Conservation (phyloP, 2,888 invertebrate species). For the Drosophila melanosoma region DNA sequence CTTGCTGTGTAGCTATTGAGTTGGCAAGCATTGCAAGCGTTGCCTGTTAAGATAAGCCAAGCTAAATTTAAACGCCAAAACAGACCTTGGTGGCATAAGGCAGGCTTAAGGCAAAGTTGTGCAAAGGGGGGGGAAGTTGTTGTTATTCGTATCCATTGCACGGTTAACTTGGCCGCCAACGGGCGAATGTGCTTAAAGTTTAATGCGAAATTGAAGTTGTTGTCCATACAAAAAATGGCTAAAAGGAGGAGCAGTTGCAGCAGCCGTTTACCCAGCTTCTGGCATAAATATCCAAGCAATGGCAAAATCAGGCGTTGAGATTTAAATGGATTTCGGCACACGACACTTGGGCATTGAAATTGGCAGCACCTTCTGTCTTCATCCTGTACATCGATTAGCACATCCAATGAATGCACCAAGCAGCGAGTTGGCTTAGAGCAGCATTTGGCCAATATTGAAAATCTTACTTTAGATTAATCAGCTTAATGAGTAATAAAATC, state of each 20-base stretch:
- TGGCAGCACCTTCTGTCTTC: neutral
- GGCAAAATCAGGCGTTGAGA: slow-evolving; percentile 56
- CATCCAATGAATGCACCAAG: slow-evolving; percentile 20
- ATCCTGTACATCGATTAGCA: slow-evolving; percentile 9
- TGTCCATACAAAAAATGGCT: slow-evolving; percentile 57
- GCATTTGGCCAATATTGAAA: slow-evolving; percentile 6
- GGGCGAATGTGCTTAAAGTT: slow-evolving; percentile 71
- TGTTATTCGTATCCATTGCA: slow-evolving; percentile 18
- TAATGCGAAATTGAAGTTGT: slow-evolving; percentile 69
- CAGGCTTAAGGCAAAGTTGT: neutral
- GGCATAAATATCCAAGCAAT: slow-evolving; percentile 28
- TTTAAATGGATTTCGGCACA: slow-evolving; percentile 45
- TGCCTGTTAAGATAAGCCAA: slow-evolving; percentile 57
- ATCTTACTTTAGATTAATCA: slow-evolving; percentile 10
- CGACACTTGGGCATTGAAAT: slow-evolving; percentile 29
- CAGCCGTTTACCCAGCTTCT: slow-evolving; percentile 20
- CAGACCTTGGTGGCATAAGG: slow-evolving; percentile 11
- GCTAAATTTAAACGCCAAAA: slow-evolving; percentile 67
- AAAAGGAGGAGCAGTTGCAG: slow-evolving; percentile 3
- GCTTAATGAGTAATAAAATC: neutral
- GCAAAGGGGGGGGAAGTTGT: neutral
- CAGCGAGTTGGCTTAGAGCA: neutral
- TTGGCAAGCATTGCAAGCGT: slow-evolving; percentile 19
- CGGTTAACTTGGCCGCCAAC: slow-evolving; percentile 55
- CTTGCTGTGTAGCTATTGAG: neutral